These are phyloP conservation scores for Typhlichthys eigenmanni DNA, from an alignment of 2,797 vertebrate species.

Conservation along the genomic window DNA sequence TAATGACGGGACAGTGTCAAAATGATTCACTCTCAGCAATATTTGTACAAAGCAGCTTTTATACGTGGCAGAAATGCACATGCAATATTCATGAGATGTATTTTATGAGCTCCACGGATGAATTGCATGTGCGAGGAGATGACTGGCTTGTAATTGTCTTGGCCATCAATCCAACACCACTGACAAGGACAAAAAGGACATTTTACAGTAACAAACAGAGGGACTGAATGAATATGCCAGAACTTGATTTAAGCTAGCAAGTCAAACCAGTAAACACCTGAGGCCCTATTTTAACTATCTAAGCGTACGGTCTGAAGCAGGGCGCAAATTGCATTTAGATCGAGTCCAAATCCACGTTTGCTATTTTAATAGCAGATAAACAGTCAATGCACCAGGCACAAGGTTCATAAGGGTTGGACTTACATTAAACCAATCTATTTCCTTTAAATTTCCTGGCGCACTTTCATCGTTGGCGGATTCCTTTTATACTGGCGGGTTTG, in stretches of 20 bases:
- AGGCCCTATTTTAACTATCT: no score
- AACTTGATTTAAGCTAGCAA: constrained; percentile 35
- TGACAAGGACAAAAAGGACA: constrained; percentile 69
- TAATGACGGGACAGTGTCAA: constrained; percentile 57
- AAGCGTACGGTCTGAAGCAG: no score
- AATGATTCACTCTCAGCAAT: constrained; percentile 61
- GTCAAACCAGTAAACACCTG: constrained; percentile 37
- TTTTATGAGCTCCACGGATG: constrained; percentile 49
- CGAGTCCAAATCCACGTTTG: no score
- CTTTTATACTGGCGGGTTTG: no score
- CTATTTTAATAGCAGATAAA: no score
- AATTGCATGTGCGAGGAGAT: constrained; percentile 53
- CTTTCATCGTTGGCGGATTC: no score
- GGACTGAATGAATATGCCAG: constrained; percentile 48
- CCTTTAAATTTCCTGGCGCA: background rate
- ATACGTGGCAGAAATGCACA: constrained; percentile 61
- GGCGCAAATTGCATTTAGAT: no score
- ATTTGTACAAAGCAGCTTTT: constrained; percentile 63
- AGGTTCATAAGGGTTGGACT: no score
- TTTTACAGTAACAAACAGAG: constrained; percentile 34
- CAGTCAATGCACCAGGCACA: no score
- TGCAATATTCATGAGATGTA: constrained; percentile 69
- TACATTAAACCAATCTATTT: background rate
- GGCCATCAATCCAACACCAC: constrained; percentile 62
- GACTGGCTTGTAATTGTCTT: constrained; percentile 69